Evolutionary conservation across 2,113 vertebrate species (phyloP).

Genomic region (Cyanistes caeruleus): DNA sequence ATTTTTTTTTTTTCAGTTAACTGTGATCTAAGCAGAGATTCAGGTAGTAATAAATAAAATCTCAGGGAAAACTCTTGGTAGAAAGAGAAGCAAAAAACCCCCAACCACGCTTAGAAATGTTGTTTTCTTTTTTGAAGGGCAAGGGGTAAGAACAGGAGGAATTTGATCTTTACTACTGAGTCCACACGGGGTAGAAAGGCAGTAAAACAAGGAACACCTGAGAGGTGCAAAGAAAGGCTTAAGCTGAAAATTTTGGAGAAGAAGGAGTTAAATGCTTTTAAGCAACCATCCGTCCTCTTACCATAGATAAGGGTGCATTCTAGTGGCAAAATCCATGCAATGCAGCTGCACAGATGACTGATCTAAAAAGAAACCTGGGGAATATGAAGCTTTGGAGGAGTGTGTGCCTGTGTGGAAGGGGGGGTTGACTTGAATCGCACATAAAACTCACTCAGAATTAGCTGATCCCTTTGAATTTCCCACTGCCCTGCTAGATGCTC

Average conservation of each 20-base stretch:
- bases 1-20: not conserved
- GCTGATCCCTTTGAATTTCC: not conserved
- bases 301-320: constrained; percentile 83
- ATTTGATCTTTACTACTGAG: not conserved
- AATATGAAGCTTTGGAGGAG: constrained; percentile 40
- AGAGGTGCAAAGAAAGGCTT: not conserved
- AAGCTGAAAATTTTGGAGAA: not conserved
- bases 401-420: not conserved
- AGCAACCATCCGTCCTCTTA: constrained; percentile 65
- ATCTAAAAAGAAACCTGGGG: constrained; percentile 36
- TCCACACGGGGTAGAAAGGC: not conserved
- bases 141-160: not conserved
- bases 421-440: not conserved
- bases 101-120: not conserved
- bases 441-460: not conserved
- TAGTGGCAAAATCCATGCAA: constrained; percentile 81
- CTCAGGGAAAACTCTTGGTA: not conserved
- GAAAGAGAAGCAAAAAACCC: not conserved
- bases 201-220: not conserved
- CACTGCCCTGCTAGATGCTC: not conserved
- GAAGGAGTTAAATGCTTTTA: constrained; percentile 70
- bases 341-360: constrained; percentile 71
- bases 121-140: not conserved
- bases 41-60: not conserved
- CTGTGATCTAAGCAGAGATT: not conserved